A percentile compares a stretch with the other conserved stretches of the same genome.
Conservation (phyloP, 2,113 vertebrate genomes). For the Phaethon lepturus region DNA sequence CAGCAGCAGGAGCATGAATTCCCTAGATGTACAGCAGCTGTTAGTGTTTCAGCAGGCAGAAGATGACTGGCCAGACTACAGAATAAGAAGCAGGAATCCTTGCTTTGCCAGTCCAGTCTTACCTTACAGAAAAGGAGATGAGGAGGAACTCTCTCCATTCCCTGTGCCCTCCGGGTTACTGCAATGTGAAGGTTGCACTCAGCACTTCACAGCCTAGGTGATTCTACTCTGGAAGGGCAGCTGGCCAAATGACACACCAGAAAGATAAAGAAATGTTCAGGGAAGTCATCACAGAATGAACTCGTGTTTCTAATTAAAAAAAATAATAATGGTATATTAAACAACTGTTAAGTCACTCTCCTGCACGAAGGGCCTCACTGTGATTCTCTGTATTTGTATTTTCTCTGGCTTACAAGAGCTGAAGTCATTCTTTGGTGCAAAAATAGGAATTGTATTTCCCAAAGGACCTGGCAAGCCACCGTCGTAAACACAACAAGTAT, state of each 20-base stretch:
- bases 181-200: not conserved
- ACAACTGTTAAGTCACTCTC: not conserved
- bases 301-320: not conserved
- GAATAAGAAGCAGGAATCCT: not conserved
- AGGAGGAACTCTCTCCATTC: not conserved
- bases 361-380: not conserved
- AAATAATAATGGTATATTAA: not conserved
- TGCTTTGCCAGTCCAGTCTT: not conserved
- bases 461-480: not conserved
- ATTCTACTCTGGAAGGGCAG: not conserved
- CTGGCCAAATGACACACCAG: not conserved
- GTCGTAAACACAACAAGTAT: not conserved
- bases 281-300: not conserved
- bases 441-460: not conserved
- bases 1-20: not conserved
- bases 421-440: not conserved
- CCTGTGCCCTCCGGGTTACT: not conserved
- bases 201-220: not conserved
- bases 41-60: not conserved
- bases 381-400: not conserved
- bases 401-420: not conserved
- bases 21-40: not conserved
- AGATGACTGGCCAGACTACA: not conserved
- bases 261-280: not conserved
- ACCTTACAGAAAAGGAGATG: not conserved